Conservation (phyloP, 2,888 invertebrate genomes). For the Pimpla rufipes region DNA sequence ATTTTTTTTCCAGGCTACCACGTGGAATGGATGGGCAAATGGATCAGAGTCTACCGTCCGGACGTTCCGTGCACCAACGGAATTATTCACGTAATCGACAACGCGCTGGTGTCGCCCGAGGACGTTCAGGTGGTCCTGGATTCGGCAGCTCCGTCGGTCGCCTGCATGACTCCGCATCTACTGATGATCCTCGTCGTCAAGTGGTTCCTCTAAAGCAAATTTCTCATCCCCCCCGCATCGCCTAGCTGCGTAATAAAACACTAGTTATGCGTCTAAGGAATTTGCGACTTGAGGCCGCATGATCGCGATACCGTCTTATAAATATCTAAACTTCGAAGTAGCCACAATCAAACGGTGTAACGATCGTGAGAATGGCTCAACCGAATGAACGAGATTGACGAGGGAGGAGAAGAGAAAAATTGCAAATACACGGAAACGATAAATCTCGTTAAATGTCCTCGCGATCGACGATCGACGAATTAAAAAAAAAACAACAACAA, state of each 20-base stretch:
- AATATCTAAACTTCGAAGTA: constrained; percentile 16
- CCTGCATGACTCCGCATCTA: constrained; percentile 82
- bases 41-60: constrained; percentile 94
- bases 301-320: constrained; percentile 42
- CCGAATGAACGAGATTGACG: constrained; percentile 3
- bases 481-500: constrained; percentile 35
- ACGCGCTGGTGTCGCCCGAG: constrained; percentile 93
- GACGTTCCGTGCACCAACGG: constrained; percentile 98
- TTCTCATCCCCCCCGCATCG: constrained; percentile 4
- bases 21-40: constrained; percentile 94
- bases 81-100: constrained; percentile 97
- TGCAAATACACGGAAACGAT: not conserved
- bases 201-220: constrained; percentile 82
- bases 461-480: constrained; percentile 27
- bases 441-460: not conserved
- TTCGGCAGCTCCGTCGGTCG: constrained; percentile 84
- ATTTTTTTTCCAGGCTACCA: constrained; percentile 89
- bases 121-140: constrained; percentile 91
- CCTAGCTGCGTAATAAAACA: constrained; percentile 26
- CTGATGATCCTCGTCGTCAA: constrained; percentile 84
- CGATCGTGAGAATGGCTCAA: constrained; percentile 21
- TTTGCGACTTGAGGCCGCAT: constrained; percentile 60
- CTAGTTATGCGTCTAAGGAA: constrained; percentile 49
- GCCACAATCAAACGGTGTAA: constrained; percentile 41
- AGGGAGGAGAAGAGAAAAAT: not conserved